Evolutionary conservation across 2,113 vertebrate species (phyloP).

Genomic region (Mus pahari): DNA sequence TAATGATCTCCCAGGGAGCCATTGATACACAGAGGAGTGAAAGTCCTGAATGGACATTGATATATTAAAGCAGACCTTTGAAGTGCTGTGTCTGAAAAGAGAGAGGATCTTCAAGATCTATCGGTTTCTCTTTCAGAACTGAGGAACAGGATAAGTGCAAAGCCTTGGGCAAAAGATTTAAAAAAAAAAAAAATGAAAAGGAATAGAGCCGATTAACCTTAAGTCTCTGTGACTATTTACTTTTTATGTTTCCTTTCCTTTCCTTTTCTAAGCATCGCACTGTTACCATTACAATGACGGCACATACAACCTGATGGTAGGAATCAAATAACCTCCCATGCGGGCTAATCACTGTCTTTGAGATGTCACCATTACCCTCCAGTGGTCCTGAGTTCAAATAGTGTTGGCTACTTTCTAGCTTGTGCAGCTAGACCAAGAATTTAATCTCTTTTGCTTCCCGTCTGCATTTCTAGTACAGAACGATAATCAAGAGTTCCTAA

Average conservation of each 20-base stretch:
- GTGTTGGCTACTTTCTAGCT: background rate
- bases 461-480: slow-evolving; percentile 41
- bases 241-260: slow-evolving; percentile 10
- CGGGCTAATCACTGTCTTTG: background rate
- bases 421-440: background rate
- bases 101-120: background rate
- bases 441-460: background rate
- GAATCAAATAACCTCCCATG: background rate
- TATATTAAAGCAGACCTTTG: background rate
- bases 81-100: background rate
- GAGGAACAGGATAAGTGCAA: background rate
- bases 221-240: background rate
- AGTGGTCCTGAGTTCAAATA: background rate
- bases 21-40: background rate
- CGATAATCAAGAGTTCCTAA: background rate
- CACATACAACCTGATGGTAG: background rate
- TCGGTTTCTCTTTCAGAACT: slow-evolving; percentile 25
- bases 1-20: slow-evolving; percentile 27
- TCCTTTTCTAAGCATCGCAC: background rate
- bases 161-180: background rate
- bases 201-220: background rate
- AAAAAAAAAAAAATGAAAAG: no score
- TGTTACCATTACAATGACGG: background rate
- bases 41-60: background rate
- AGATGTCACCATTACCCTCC: background rate